Percentiles rank a stretch among this genome's conserved stretches.
Conservation (phyloP, 2,113 vertebrate species). For the Melanotaenia duboulayi region DNA sequence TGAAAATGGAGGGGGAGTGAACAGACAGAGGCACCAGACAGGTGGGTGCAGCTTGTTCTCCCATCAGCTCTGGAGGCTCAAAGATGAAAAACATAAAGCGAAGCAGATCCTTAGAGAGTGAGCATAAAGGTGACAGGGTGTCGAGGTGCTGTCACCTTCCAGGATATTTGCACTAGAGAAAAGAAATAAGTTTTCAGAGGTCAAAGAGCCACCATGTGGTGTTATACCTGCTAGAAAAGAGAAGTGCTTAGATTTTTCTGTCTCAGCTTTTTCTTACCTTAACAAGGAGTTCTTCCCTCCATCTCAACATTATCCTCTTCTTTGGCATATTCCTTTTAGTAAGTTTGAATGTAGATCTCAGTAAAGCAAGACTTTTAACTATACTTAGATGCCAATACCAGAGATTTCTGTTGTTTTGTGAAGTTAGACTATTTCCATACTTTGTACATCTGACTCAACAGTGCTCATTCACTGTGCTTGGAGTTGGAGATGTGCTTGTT, state of each 20-base stretch:
- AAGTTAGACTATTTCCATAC: not conserved
- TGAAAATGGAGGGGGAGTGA: conserved; percentile 23
- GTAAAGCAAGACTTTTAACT: conserved; percentile 27
- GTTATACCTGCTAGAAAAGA: conserved; percentile 14
- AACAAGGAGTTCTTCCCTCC: conserved; percentile 6
- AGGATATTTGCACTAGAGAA: conserved; percentile 25
- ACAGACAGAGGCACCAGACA: conserved; percentile 37
- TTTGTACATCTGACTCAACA: not conserved
- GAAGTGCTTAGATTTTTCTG: conserved; percentile 23
- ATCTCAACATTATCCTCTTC: conserved; percentile 17
- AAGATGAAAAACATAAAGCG: conserved; percentile 32
- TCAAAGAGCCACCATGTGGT: conserved; percentile 31
- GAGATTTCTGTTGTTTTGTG: conserved; percentile 12
- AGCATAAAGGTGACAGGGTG: conserved; percentile 53
- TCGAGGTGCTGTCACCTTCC: conserved; percentile 51
- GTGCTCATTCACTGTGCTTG: not conserved
- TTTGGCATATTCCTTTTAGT: conserved; percentile 21
- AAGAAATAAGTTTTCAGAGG: conserved; percentile 41
- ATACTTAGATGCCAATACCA: conserved; percentile 16
- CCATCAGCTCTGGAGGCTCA: conserved; percentile 35
- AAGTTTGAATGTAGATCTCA: conserved; percentile 16
- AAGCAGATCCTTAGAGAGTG: conserved; percentile 36
- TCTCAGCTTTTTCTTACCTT: conserved; percentile 22
- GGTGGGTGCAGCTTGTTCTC: conserved; percentile 33
- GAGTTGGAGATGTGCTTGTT: conserved; percentile 3